Evolutionary conservation across 2,797 vertebrate genomes (phyloP).

Genomic region (Halcyon chelicuti): DNA sequence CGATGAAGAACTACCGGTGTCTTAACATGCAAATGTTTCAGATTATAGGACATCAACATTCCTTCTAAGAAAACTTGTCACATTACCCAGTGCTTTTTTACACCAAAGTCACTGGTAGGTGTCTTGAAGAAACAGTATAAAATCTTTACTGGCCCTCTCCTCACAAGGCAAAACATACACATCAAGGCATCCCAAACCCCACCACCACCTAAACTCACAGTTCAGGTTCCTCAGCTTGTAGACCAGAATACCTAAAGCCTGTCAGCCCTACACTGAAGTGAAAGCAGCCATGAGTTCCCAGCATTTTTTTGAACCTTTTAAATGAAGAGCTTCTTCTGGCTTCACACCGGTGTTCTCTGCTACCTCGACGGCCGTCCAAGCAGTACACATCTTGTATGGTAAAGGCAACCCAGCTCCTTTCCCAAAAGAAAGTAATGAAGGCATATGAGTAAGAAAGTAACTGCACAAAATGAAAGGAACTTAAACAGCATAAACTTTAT

Average conservation of each 20-base stretch:
- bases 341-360: background rate
- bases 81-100: background rate
- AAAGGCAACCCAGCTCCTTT: background rate
- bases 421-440: background rate
- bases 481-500: background rate
- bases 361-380: background rate
- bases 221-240: background rate
- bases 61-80: background rate
- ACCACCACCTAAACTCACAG: background rate
- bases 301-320: background rate
- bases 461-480: slow-evolving; percentile 2
- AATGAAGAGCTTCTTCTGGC: background rate
- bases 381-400: rapidly evolving
- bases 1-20: background rate
- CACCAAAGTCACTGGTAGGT: background rate
- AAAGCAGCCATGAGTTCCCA: background rate
- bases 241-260: background rate
- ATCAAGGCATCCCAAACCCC: background rate
- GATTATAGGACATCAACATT: background rate
- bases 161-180: background rate
- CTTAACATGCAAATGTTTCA: background rate
- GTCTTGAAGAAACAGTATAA: background rate
- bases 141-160: background rate
- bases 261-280: background rate
- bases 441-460: slow-evolving; percentile 15